Evolutionary conservation across 2,797 vertebrate species (phyloP).

Genomic region (Delichon dasypus): DNA sequence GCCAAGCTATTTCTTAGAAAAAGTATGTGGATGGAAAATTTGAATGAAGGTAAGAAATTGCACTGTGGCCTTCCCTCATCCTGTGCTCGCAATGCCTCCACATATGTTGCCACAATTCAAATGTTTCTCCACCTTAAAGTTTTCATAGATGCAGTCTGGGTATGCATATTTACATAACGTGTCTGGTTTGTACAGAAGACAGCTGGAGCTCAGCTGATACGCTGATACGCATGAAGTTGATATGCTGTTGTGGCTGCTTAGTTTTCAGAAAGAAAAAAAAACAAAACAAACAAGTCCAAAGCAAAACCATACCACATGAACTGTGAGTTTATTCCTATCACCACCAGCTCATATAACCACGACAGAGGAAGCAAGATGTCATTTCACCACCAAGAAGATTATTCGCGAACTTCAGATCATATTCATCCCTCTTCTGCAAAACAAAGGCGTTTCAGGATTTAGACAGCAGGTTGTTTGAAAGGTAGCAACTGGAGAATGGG

Average conservation of each 20-base stretch:
- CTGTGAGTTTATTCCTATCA: not conserved
- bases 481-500: not conserved
- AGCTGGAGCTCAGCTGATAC: not conserved
- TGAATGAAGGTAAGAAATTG: not conserved
- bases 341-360: not conserved
- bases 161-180: too few relatives aligned
- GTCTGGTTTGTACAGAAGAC: not conserved
- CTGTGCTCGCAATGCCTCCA: accelerated
- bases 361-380: not conserved
- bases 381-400: not conserved
- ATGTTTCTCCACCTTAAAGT: not conserved
- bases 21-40: accelerated
- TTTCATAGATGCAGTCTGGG: not conserved
- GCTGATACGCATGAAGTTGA: not conserved
- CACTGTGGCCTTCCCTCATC: not conserved
- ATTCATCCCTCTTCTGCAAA: not conserved
- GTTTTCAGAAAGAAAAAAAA: not conserved
- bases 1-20: not conserved
- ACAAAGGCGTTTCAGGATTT: not conserved
- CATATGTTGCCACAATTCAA: not conserved
- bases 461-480: not conserved
- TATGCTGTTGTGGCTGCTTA: not conserved
- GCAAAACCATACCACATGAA: not conserved
- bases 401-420: not conserved
- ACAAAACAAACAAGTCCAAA: not conserved